phyloP scores from a whole-genome alignment of 64 coral and sea anemone genomes.

The Montipora foliosa region DNA sequence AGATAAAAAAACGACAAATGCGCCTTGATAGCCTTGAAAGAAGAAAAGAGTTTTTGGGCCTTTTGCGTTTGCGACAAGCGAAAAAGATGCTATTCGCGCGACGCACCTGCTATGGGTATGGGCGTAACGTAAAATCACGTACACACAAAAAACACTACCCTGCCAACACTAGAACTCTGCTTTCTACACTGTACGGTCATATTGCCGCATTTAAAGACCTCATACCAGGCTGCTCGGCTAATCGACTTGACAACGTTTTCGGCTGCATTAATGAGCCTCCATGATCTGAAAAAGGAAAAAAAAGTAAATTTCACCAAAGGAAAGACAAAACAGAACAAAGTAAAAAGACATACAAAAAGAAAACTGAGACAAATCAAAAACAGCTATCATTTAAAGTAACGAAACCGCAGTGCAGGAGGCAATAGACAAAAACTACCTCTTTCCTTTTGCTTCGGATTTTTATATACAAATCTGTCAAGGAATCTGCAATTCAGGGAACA shows the following conservation, averaged over 20 bases:
- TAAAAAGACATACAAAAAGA: background rate
- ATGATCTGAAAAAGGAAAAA: slow-evolving; percentile 74
- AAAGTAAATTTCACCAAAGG: background rate
- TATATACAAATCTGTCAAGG: slow-evolving; percentile 97
- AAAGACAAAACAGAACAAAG: background rate
- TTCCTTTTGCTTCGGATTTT: slow-evolving; percentile 95
- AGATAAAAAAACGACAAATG: no score
- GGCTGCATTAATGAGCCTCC: slow-evolving; percentile 96
- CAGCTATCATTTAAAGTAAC: background rate
- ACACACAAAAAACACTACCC: no score
- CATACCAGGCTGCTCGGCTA: slow-evolving; percentile 75
- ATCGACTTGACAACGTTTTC: slow-evolving; percentile 50
- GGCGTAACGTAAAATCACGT: background rate
- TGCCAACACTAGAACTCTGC: no score
- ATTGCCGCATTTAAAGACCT: background rate
- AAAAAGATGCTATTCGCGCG: no score
- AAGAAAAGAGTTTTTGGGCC: no score
- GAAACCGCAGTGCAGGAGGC: no score
- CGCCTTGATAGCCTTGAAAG: no score
- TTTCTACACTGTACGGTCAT: background rate
- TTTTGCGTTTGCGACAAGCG: no score
- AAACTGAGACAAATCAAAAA: background rate
- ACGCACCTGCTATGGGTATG: no score
- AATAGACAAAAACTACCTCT: slow-evolving; percentile 58
- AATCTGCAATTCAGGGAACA: slow-evolving; percentile 60